Evolutionary conservation across 2,113 vertebrate genomes (phyloP).

Genomic region (Neofelis nebulosa): DNA sequence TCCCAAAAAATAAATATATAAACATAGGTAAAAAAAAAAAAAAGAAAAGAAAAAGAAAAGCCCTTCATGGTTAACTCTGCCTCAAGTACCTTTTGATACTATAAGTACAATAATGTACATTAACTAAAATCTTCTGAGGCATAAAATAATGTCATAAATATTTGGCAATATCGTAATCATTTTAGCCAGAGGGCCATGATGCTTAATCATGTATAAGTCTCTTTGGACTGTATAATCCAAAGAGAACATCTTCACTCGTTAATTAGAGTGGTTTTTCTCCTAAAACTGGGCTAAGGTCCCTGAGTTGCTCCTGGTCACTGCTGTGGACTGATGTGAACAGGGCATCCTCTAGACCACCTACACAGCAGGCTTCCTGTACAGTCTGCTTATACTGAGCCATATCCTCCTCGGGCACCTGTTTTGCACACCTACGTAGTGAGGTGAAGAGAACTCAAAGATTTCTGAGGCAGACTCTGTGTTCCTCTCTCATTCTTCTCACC

Average conservation of each 20-base stretch:
- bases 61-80: neutral
- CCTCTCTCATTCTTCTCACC: neutral
- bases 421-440: rapidly evolving
- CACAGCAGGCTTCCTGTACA: neutral
- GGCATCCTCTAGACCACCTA: rapidly evolving
- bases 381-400: neutral
- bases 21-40: too few relatives aligned
- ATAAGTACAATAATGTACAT: neutral
- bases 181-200: neutral
- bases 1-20: too few relatives aligned
- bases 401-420: neutral
- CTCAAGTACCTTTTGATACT: neutral
- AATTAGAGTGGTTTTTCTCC: neutral
- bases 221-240: neutral
- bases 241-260: neutral
- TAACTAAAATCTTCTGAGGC: neutral
- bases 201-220: neutral
- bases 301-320: rapidly evolving
- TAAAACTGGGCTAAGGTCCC: neutral
- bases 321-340: neutral
- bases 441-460: neutral
- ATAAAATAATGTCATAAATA: neutral
- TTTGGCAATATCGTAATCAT: neutral
- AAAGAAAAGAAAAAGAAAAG: neutral
- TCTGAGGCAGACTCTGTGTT: neutral